Conservation (phyloP, 2,113 vertebrate genomes). For the Dendropsophus ebraccatus region DNA sequence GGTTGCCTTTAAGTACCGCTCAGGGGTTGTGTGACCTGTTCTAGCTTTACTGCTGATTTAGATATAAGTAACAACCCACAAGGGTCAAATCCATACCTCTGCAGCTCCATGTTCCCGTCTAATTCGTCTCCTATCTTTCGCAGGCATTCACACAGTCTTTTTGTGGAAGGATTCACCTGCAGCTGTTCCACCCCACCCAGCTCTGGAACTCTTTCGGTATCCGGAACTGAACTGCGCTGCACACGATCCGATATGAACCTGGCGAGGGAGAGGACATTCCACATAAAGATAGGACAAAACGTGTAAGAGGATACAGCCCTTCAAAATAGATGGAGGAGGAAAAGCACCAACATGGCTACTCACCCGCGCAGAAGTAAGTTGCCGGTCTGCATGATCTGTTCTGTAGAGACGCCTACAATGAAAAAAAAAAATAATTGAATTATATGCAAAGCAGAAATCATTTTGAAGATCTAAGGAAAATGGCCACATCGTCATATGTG, state of each 20-base stretch:
- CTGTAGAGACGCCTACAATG: slow-evolving; percentile 66
- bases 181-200: slow-evolving; percentile 64
- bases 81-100: slow-evolving; percentile 70
- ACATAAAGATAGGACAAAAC: background rate
- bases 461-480: too few species aligned
- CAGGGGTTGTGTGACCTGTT: too few species aligned
- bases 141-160: slow-evolving; percentile 80
- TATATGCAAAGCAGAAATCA: too few species aligned
- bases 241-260: slow-evolving; percentile 72
- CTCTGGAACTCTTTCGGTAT: slow-evolving; percentile 65
- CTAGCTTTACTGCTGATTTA: too few species aligned
- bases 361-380: slow-evolving; percentile 71
- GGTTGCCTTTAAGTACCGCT: too few species aligned
- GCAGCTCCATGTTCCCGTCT: slow-evolving; percentile 82
- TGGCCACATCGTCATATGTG: too few species aligned
- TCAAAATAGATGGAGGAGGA: background rate
- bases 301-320: background rate
- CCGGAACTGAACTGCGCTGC: slow-evolving; percentile 61
- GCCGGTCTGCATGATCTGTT: slow-evolving; percentile 74
- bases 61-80: too few species aligned
- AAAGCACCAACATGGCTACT: slow-evolving; percentile 47
- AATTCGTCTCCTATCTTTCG: slow-evolving; percentile 89
- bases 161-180: slow-evolving; percentile 75
- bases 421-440: slow-evolving; percentile 53
- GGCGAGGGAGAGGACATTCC: slow-evolving; percentile 21